Base-by-base conservation (phyloP, 2,113 vertebrate genomes). In the Gambusia holbrooki region DNA sequence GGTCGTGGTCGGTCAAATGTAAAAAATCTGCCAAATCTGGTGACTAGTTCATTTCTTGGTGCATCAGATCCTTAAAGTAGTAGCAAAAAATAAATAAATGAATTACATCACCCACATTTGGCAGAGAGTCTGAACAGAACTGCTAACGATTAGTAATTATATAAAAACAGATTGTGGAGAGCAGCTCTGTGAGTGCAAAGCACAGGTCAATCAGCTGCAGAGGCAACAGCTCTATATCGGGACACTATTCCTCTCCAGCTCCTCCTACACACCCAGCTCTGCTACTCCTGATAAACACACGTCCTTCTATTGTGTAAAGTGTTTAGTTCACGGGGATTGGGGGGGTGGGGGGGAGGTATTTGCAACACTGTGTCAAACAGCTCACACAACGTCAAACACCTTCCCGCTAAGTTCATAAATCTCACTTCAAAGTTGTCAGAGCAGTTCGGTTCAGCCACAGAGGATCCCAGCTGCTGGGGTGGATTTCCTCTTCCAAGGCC, bases 151-250 rank as follows among this genome's bases (percentile, higher is more conserved):
- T 91, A 88, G 76, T 87, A 72, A 84, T 84, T 86, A 71, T 80
- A 65, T 29, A 73, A 71, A 88, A 69, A 83, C 63, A 80, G 79
- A 75, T 63, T 84, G 87, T 85, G 37, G 72, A 74, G 76, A 68
- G 79, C 35, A 58, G 68, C 71, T 77, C 66, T 29, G 81, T 77
- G 79, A 89, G 77, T 64, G 73, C 75, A 80, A 69, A 60, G 79
- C 74, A 74, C 76, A 78, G 87, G 84, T 85, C 89, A 91, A 84
- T 83, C 88, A 88, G 79, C 76, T 92, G 82, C 90, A 88, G 85
- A 78, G 92, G 89, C 80, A 83, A 67, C 64, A 66, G 81, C 83
- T 80, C 28, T 32, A 71, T 6, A 30, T 71, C 85, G 87, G 87
- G 17, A 73, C 85, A 84, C 81, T 0, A 35, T 84, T 81, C 62